Base-by-base conservation (phyloP, 2,797 vertebrate species). In the Tenualosa ilisha region DNA sequence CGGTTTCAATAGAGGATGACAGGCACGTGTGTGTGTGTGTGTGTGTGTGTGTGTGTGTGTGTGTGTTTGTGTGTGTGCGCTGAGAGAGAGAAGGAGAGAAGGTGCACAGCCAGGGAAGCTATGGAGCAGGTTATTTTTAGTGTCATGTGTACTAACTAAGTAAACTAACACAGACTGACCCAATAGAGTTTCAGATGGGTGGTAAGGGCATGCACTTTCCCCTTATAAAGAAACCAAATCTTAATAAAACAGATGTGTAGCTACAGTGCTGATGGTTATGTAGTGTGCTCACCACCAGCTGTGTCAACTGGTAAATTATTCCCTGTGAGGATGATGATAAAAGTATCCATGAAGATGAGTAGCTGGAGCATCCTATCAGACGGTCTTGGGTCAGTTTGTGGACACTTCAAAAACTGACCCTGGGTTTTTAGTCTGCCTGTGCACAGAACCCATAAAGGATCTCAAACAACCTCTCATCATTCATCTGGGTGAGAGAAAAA, bases 401-500 rank as follows among this genome's bases (percentile, higher is more conserved):
- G 65, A 72, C 11, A 26, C 2, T 24, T 37, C 65, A 37, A 72
- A 37, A 37, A 31, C 26, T 72, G 65, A 37, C 15, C 13, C 15
- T 51, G 50, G 50, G 31, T 31, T 31, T 31, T 31, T 31, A 31
- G 0, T 51, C 26, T 68, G 6, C 24, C 12, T 37, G 7, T 31
- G 7, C 24, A 0, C 24, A 31, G 1, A 11, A 37, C 65, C 37
- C 15, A 26, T 61, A 61, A 61, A 24, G 31, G 2, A 37, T 40
- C 65, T 31, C 31, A 20, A 13, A 75, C 31, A 75, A 75, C 4
- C 31, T 0, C 31, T 75, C 4, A 6, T 15, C 37, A 40, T 43
- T 37, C 15, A 13, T 40, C 15, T 37, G 51, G 51, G 51, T 53
- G 51, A 75, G 15, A 15, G n/a, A 22, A 37, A 87, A 72, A 87